A percentile compares a stretch with the other conserved stretches of the same genome.
Conservation (phyloP, 2,797 vertebrate genomes). For the Gymnocypris eckloni region DNA sequence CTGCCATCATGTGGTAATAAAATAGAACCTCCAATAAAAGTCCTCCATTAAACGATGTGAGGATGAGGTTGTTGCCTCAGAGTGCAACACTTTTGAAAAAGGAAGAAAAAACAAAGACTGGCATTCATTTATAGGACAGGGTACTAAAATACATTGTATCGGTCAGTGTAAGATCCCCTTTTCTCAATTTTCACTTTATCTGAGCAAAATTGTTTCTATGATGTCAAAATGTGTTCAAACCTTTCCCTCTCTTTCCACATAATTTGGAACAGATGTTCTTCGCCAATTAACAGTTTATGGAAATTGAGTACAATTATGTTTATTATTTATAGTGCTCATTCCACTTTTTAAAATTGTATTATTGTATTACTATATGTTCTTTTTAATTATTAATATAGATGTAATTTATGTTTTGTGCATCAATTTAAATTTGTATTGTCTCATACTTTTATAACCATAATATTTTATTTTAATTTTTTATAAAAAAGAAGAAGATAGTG, state of each 20-base stretch:
- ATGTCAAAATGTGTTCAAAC: too few relatives aligned
- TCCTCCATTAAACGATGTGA: background rate
- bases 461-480: background rate
- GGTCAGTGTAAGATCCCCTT: background rate
- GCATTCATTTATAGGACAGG: background rate
- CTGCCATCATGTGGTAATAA: slow-evolving; percentile 6
- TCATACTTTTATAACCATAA: background rate
- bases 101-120: background rate
- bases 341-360: background rate
- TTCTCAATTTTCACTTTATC: background rate
- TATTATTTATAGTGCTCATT: background rate
- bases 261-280: background rate
- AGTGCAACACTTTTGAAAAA: background rate
- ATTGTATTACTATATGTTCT: background rate
- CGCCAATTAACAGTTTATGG: background rate
- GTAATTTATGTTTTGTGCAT: background rate
- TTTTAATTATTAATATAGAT: background rate
- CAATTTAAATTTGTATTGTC: background rate
- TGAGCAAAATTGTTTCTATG: background rate
- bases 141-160: background rate
- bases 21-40: background rate
- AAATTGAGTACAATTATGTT: background rate
- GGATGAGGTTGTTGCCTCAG: background rate
- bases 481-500: too few relatives aligned
- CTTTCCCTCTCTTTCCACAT: background rate